These are phyloP conservation scores for Acheta domesticus DNA, from an alignment of 2,888 invertebrate genomes.

Conservation along the genomic window DNA sequence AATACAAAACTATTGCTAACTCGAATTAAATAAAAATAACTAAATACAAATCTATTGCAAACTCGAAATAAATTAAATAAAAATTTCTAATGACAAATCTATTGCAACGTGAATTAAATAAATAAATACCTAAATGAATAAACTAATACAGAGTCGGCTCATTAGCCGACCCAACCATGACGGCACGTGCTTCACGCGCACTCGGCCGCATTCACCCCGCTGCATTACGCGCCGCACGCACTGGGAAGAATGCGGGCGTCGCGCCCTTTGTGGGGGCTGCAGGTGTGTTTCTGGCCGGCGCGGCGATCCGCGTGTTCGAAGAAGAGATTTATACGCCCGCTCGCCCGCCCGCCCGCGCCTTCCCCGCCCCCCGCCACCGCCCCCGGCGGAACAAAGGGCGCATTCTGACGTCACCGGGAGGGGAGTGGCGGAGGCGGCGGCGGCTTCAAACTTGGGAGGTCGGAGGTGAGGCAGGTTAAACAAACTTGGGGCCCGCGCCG, in stretches of 20 bases:
- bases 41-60: no score
- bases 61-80: no score
- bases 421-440: neutral
- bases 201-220: neutral
- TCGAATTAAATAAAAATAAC: no score
- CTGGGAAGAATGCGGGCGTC: neutral
- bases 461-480: constrained; percentile 2
- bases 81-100: no score
- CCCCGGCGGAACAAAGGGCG: neutral
- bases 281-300: neutral
- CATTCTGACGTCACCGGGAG: neutral
- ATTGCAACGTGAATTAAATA: no score
- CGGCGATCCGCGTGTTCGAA: neutral
- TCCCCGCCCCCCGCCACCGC: neutral
- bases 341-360: neutral
- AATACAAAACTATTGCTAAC: no score
- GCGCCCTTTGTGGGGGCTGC: neutral
- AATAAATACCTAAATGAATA: no score
- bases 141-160: no score
- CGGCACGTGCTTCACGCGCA: neutral
- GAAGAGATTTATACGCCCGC: neutral
- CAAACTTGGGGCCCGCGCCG: neutral
- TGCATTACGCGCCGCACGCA: neutral
- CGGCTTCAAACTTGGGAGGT: constrained; percentile 9
- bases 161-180: no score